Conservation (phyloP, 2,888 invertebrate genomes). For the Limnephilus marmoratus region DNA sequence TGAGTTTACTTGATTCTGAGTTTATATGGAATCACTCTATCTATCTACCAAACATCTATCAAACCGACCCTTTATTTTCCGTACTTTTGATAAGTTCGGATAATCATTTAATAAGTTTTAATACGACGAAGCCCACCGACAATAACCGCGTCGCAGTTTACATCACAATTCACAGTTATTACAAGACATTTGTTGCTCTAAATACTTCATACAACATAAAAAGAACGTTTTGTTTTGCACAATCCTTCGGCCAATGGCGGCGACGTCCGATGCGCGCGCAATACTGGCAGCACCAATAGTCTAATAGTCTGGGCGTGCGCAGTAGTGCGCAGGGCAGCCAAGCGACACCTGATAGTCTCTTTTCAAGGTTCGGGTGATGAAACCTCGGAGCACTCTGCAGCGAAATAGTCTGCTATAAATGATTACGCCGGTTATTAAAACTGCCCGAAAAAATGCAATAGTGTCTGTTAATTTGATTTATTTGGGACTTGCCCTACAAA, state of each 20-base stretch:
- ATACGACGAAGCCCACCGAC: not conserved
- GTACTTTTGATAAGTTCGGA: not conserved
- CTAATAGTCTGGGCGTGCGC: not conserved
- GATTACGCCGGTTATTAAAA: not conserved
- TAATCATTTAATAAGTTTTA: not conserved
- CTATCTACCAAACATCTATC: no score
- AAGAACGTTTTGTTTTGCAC: slow-evolving; percentile 23
- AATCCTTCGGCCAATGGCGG: slow-evolving; percentile 29
- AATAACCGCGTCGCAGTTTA: not conserved
- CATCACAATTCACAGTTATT: slow-evolving; percentile 8
- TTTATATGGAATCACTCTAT: no score
- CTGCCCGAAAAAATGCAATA: not conserved
- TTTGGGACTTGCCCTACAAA: not conserved
- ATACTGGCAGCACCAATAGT: not conserved
- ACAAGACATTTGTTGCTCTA: slow-evolving; percentile 45
- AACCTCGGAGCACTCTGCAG: not conserved
- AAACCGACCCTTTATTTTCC: no score
- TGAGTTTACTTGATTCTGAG: no score
- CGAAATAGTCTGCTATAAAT: not conserved
- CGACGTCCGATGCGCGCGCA: not conserved
- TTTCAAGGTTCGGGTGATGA: slow-evolving; percentile 27
- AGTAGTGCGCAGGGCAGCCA: not conserved
- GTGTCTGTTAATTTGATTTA: not conserved
- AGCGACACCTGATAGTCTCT: not conserved
- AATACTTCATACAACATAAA: slow-evolving; percentile 42